Conservation (phyloP, 2,797 vertebrate species). For the Sciurus carolinensis region DNA sequence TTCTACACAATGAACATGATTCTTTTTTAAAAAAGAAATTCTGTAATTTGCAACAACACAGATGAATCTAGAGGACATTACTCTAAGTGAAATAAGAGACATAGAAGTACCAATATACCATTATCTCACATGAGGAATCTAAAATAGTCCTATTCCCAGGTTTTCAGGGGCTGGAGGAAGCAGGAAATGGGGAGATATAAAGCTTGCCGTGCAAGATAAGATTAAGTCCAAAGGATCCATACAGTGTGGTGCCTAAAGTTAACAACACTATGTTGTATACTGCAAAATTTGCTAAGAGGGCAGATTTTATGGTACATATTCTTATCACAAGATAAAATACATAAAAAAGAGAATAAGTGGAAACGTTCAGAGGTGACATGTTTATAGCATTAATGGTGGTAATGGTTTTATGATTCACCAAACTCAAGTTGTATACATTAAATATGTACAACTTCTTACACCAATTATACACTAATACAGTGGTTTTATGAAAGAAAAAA, state of each 20-base stretch:
- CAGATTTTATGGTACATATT: not conserved
- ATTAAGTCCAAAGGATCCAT: not conserved
- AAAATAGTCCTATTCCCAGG: not conserved
- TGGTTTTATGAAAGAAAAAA: not conserved
- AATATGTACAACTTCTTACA: not conserved
- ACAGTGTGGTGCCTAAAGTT: not conserved
- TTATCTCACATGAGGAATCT: not conserved
- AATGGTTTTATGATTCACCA: not conserved
- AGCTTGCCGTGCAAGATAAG: not conserved
- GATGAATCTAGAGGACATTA: not conserved
- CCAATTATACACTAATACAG: not conserved
- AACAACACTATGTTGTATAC: not conserved
- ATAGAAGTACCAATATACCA: not conserved
- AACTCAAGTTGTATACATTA: not conserved
- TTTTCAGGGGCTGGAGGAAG: not conserved
- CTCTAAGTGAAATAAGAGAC: not conserved
- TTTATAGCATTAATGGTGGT: not conserved
- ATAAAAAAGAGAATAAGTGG: not conserved
- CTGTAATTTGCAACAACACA: not conserved
- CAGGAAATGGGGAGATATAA: not conserved
- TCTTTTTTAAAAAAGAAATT: slow-evolving; percentile 1
- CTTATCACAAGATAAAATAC: not conserved
- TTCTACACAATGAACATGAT: not conserved
- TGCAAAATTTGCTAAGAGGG: not conserved
- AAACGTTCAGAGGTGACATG: not conserved